A percentile compares a stretch with the other conserved stretches of the same genome.
These are phyloP conservation scores for Acleris literana DNA, from an alignment of 2,888 invertebrate genomes.

Conservation along the genomic window DNA sequence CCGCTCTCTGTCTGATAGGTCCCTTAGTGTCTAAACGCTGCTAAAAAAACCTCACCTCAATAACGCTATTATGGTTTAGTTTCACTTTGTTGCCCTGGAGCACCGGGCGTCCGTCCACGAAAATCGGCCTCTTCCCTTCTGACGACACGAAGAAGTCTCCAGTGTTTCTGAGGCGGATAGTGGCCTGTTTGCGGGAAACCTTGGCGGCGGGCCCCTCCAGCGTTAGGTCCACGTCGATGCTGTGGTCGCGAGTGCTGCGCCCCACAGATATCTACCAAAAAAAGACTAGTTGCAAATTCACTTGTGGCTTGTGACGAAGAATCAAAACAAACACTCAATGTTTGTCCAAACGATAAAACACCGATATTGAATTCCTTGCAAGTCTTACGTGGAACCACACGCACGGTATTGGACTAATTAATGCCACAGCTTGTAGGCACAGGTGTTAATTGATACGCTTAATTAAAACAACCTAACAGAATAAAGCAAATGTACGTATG, in stretches of 20 bases:
- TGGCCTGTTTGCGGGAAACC: constrained; percentile 95
- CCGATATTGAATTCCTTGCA: constrained; percentile 3
- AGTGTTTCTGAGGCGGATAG: constrained; percentile 93
- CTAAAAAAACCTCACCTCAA: constrained; percentile 86
- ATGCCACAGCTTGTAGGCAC: constrained; percentile 46
- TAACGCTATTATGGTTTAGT: constrained; percentile 95
- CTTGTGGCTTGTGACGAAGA: background rate
- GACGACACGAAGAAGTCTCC: constrained; percentile 98
- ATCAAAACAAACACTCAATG: background rate
- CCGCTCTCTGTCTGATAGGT: too few relatives aligned
- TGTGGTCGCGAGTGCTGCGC: constrained; percentile 92
- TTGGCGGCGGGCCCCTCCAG: constrained; percentile 98
- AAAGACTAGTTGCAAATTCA: background rate
- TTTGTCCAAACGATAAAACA: background rate
- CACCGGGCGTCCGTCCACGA: constrained; percentile 96
- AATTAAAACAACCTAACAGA: constrained; percentile 53
- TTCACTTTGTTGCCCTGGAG: constrained; percentile 94
- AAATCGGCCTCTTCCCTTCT: constrained; percentile 96
- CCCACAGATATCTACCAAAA: constrained; percentile 92
- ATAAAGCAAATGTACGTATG: constrained; percentile 39
- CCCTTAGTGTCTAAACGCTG: too few relatives aligned
- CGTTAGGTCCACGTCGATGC: constrained; percentile 96
- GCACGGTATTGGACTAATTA: constrained; percentile 45
- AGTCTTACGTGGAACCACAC: constrained; percentile 5
- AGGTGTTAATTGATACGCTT: constrained; percentile 58